Conservation (phyloP, 2,888 invertebrate genomes). For the Caenorhabditis macrosperma region DNA sequence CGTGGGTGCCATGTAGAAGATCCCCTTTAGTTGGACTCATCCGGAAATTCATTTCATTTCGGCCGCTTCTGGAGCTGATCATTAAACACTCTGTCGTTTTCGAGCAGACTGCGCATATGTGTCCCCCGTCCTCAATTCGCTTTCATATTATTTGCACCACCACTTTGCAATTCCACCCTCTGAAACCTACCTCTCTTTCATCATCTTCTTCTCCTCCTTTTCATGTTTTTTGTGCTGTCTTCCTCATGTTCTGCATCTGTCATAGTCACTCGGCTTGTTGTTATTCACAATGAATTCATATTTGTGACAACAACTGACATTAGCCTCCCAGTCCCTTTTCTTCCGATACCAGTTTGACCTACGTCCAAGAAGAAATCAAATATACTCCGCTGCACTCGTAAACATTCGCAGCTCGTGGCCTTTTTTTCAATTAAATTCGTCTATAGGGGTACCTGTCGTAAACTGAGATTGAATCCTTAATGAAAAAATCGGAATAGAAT, state of each 20-base stretch:
- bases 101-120: slow-evolving; percentile 19
- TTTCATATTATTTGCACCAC: slow-evolving; percentile 41
- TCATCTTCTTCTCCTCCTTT: slow-evolving; percentile 2
- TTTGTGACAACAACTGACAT: neutral
- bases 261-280: slow-evolving; percentile 42
- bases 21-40: neutral
- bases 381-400: too few relatives aligned
- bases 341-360: neutral
- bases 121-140: slow-evolving; percentile 21
- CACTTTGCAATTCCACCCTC: slow-evolving; percentile 46
- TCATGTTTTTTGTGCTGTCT: slow-evolving; percentile 20
- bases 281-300: slow-evolving; percentile 1
- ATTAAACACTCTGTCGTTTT: slow-evolving; percentile 37
- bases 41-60: neutral
- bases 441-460: slow-evolving; percentile 6
- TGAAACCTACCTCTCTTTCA: slow-evolving; percentile 36
- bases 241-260: slow-evolving; percentile 42
- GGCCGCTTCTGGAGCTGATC: slow-evolving; percentile 46
- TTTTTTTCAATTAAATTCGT: slow-evolving; percentile 2
- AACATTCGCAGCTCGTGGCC: slow-evolving; percentile 3
- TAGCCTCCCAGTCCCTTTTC: neutral
- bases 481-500: slow-evolving; percentile 23
- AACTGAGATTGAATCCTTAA: slow-evolving; percentile 29
- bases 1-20: neutral
- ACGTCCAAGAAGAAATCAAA: too few relatives aligned